Base-by-base conservation (phyloP, 2,113 vertebrate species). In the Rhineura floridana region DNA sequence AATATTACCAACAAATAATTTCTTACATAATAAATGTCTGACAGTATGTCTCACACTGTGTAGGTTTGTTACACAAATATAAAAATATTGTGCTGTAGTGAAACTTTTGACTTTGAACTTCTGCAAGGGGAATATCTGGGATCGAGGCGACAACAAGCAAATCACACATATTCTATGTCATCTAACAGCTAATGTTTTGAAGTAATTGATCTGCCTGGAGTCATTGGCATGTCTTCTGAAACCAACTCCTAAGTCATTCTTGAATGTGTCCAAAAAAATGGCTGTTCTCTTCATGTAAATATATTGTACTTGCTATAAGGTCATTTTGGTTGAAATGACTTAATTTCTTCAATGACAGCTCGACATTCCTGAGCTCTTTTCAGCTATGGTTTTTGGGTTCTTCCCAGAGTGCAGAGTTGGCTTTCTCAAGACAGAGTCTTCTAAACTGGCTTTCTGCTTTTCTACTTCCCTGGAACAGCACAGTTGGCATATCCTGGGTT, bases 151-250 rank as follows among this genome's bases (percentile, higher is more conserved):
- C 0, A 9, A 33, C n/a, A 15, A 89, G 52, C 39, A 78, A 69
- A 82, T 93, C 75, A 88, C 84, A 59, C 62, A 87, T 10, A 78
- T 85, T 0, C 44, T 83, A 1, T 0, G 42, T 3, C 59, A 84
- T 21, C n/a, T 4, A 0, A 42, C 62, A 87, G 62, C 90, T 62
- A 88, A 86, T 75, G 7, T 91, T 30, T 83, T 25, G 86, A 84
- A 91, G 86, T 42, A 46, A 89, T 76, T 1, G 86, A 48, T 87
- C 91, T 83, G 52, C 91, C 33, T 87, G 87, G 91, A 89, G 3
- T 17, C 6, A 15, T 72, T 17, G 11, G 67, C 30, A 0, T 0
- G 77, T 33, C 81, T 23, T 10, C 1, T 0, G 70, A 86, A 81
- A 89, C 25, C 83, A 75, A 79, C 91, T 93, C 86, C 17, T 46